Base-by-base conservation (phyloP, 1,140 invertebrate species). In the Drosophila cardini region DNA sequence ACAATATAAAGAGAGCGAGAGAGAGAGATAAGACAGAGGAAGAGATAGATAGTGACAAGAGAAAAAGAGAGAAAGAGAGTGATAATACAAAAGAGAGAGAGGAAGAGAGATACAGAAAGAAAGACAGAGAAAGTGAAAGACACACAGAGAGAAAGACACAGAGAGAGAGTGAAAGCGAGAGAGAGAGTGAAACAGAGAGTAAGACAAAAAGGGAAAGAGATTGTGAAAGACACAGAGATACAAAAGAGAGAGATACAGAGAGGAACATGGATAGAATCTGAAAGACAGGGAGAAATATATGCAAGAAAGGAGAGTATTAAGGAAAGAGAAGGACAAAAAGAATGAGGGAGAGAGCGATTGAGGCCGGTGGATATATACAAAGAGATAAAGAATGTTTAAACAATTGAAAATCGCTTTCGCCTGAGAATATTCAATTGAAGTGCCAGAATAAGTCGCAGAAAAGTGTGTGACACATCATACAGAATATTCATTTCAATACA, bases 161-260 rank as follows among this genome's bases (percentile, higher is more conserved):
- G 72, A 72, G 48, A 15, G 26, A 34, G n/a, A 52, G 46, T 32
- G 52, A 36, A 11, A 1, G 52, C 2, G 13, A 16, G 1, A 13
- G 7, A 18, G 15, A 1, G 2, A 46, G 3, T 11, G 1, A 43
- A 16, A 6, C 2, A 13, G 32, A 26, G 7, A 11, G n/a, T 9
- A 4, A 26, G n/a, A 26, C 13, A 42, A 10, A 70, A 80, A 76
- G 71, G 64, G 34, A 58, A 10, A 2, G n/a, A 55, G 48, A 18
- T 5, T 4, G 58, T 11, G 34, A 21, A 21, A 57, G 40, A 42
- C 6, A 2, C 26, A 7, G 45, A 21, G 8, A 9, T 8, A 30
- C 4, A 9, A 11, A 11, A 0, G 7, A 32, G 11, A 48, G 32
- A 38, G 30, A 10, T 9, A 48, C 3, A 11, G 3, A 21, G 4